phyloP scores from a whole-genome alignment of 2,113 vertebrate species.

The Ursus arctos region DNA sequence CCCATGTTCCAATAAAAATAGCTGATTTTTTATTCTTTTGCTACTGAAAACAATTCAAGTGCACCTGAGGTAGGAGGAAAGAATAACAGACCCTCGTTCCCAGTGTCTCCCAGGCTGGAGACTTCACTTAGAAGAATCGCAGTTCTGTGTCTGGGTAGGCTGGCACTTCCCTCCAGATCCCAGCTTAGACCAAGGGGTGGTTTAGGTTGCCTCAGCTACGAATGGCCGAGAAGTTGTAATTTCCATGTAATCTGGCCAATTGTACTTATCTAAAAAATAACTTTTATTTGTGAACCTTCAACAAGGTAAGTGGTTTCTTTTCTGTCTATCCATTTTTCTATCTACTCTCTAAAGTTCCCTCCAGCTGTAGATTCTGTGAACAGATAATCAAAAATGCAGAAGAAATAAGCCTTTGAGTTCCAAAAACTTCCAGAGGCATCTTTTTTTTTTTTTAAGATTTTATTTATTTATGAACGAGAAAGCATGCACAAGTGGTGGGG shows the following conservation, averaged over 20 bases:
- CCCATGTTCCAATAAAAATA: neutral
- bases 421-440: neutral
- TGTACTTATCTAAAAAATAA: neutral
- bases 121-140: fast-evolving
- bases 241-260: neutral
- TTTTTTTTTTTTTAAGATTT: neutral
- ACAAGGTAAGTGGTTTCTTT: neutral
- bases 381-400: neutral
- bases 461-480: no score
- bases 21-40: neutral
- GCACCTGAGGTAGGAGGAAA: neutral
- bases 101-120: neutral
- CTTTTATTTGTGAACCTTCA: neutral
- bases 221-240: neutral
- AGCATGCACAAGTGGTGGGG: no score
- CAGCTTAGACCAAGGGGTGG: neutral
- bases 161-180: neutral
- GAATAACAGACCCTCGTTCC: neutral
- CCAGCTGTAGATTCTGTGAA: neutral
- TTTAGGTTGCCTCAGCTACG: no score
- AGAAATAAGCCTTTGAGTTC: neutral
- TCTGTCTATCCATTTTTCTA: neutral
- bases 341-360: neutral
- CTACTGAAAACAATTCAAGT: neutral
- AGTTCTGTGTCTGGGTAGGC: fast-evolving